phyloP scores from a whole-genome alignment of 2,797 vertebrate species.

The Eospalax fontanierii region DNA sequence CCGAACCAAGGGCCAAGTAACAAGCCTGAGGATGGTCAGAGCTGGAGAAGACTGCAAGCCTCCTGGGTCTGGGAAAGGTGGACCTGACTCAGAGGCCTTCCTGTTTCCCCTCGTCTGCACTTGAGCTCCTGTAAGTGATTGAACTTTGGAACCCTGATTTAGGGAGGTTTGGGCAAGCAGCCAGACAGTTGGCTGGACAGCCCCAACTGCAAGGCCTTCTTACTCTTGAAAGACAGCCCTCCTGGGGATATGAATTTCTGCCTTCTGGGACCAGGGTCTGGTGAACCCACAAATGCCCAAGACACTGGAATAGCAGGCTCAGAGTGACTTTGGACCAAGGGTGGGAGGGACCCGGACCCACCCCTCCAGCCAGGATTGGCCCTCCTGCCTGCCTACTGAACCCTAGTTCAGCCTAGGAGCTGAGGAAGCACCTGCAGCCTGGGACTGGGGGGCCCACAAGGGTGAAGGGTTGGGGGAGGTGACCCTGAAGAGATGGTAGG shows the following conservation, averaged over 20 bases:
- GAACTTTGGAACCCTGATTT: neutral
- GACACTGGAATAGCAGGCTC: neutral
- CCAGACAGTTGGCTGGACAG: accelerated
- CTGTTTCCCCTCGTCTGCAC: neutral
- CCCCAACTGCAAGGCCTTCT: neutral
- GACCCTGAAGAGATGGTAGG: neutral
- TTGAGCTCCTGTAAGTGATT: too few relatives aligned
- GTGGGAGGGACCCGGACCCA: accelerated
- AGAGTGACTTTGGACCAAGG: neutral
- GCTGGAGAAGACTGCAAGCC: neutral
- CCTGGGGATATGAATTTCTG: neutral
- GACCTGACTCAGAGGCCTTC: neutral
- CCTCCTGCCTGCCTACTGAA: neutral
- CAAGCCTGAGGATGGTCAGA: neutral
- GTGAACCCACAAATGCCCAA: too few relatives aligned
- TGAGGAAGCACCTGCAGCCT: neutral
- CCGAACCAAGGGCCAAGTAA: neutral
- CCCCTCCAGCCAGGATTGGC: neutral
- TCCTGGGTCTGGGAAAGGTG: neutral
- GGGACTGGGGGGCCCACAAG: neutral
- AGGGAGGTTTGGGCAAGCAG: neutral
- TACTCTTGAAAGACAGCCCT: neutral
- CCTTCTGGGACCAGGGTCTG: neutral
- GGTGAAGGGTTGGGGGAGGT: neutral
- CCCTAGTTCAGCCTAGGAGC: neutral